Percentiles rank a stretch among this genome's conserved stretches.
Evolutionary conservation across 2,888 invertebrate genomes (phyloP).

Genomic region (Chirona hameri): DNA sequence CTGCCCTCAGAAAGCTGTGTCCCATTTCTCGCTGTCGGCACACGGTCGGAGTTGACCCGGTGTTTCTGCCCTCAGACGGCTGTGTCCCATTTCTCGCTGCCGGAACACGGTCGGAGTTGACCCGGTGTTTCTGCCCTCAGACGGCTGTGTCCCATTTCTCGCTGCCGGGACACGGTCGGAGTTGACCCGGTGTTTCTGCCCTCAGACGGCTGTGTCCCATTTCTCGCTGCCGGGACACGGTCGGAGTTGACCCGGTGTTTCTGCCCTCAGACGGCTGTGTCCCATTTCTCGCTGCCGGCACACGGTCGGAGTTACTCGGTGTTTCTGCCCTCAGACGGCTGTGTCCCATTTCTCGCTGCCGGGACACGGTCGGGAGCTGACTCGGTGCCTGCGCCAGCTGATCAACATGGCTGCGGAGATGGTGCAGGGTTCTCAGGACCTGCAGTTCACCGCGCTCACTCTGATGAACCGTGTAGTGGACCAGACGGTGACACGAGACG

Average conservation of each 20-base stretch:
- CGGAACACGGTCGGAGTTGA: slow-evolving; percentile 43
- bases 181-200: slow-evolving; percentile 47
- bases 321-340: too few relatives aligned
- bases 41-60: not conserved
- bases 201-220: slow-evolving; percentile 24
- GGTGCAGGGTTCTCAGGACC: slow-evolving; percentile 56
- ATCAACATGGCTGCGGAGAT: slow-evolving; percentile 55
- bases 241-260: too few relatives aligned
- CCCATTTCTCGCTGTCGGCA: not conserved
- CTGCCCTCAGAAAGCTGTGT: slow-evolving; percentile 24
- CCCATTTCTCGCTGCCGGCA: not conserved
- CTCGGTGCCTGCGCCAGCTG: slow-evolving; percentile 53
- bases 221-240: not conserved
- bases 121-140: slow-evolving; percentile 53
- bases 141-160: too few relatives aligned
- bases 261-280: slow-evolving; percentile 24
- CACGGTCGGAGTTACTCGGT: slow-evolving; percentile 46
- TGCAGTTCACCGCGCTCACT: slow-evolving; percentile 59
- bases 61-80: slow-evolving; percentile 27
- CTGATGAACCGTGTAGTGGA: slow-evolving; percentile 59
- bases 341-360: too few relatives aligned
- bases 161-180: slow-evolving; percentile 40
- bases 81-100: not conserved
- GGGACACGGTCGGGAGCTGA: slow-evolving; percentile 42
- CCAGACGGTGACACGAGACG: slow-evolving; percentile 51